Base-by-base conservation (phyloP, 2,113 vertebrate species). In the Mirounga angustirostris region DNA sequence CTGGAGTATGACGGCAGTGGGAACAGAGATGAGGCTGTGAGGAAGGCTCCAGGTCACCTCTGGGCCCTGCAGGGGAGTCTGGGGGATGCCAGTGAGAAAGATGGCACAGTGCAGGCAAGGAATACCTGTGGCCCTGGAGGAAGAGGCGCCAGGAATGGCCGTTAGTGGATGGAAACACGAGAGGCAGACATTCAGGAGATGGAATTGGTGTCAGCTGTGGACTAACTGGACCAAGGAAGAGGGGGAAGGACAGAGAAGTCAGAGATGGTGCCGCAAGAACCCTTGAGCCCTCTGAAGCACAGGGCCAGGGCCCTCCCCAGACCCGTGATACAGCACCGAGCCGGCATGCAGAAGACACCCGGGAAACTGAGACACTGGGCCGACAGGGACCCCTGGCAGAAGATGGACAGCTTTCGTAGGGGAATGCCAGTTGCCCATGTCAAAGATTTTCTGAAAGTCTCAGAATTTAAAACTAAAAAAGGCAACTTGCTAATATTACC, bases 281-380 rank as follows among this genome's bases (percentile, higher is more conserved):
- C 14, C 2, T 5, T 6, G 5, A 28, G 28, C 0, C 9, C 3
- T 30, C 6, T 15, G 76, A 33, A 14, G n/a, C 22, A 12, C 54
- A 46, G 0, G 18, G 15, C 8, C 0, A 18, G 18, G 26, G 33
- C 13, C 4, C 33, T 58, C 19, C 11, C 19, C 1, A 1, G 0
- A 3, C 26, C 40, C 28, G 1, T 18, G 4, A 7, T 2, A 8
- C 50, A 7, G 24, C 33, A 69, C 36, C 50, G 0, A 4, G 30
- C n/a, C 6, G 22, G 56, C 21, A 22, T 0, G 0, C 6, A 3
- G 50, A 14, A 22, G 13, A n/a, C 2, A 13, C 40, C 26, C 2
- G 9, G 46, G 36, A 43, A 33, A 54, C 8, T 2, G n/a, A 0
- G 7, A 3, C 24, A 2, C 3, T 6, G 43, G 2, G 21, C 88